A percentile compares a stretch with the other conserved stretches of the same genome.
These are phyloP conservation scores for Actinemys pallida DNA, from an alignment of 2,113 vertebrate species.

Conservation along the genomic window DNA sequence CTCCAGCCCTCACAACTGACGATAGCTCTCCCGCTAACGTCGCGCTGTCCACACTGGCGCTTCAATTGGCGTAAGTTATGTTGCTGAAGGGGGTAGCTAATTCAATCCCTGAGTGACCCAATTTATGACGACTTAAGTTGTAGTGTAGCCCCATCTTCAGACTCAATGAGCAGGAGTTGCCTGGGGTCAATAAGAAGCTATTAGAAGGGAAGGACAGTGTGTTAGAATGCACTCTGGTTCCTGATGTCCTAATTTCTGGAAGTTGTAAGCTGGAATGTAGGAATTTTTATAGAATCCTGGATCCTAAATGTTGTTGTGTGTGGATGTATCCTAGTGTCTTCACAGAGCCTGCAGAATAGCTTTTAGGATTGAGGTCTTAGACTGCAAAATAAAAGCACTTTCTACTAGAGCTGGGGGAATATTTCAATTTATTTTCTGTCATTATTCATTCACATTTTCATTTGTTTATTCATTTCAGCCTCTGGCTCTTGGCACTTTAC, in stretches of 20 bases:
- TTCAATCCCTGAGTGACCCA: neutral
- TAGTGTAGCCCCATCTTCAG: neutral
- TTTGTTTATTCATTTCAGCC: neutral
- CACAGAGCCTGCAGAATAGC: neutral
- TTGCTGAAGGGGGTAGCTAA: neutral
- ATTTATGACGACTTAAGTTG: neutral
- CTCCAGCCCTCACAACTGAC: neutral
- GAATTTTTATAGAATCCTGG: constrained; percentile 36
- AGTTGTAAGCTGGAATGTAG: neutral
- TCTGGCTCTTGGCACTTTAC: constrained; percentile 1
- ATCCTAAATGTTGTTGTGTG: neutral
- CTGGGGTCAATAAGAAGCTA: neutral
- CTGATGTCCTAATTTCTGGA: neutral
- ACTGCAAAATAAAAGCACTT: constrained; percentile 24
- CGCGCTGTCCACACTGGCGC: neutral
- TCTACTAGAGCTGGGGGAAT: neutral
- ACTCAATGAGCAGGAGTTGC: too few relatives aligned
- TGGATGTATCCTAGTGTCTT: neutral
- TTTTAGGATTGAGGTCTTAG: neutral
- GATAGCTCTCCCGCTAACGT: neutral
- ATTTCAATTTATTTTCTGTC: constrained; percentile 5
- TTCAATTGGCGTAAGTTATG: neutral
- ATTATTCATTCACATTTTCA: neutral
- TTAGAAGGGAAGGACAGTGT: fast-evolving
- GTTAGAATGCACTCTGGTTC: neutral